A percentile compares a stretch with the other conserved stretches of the same genome.
phyloP scores from a whole-genome alignment of 2,113 vertebrate species.

The Saccopteryx bilineata region DNA sequence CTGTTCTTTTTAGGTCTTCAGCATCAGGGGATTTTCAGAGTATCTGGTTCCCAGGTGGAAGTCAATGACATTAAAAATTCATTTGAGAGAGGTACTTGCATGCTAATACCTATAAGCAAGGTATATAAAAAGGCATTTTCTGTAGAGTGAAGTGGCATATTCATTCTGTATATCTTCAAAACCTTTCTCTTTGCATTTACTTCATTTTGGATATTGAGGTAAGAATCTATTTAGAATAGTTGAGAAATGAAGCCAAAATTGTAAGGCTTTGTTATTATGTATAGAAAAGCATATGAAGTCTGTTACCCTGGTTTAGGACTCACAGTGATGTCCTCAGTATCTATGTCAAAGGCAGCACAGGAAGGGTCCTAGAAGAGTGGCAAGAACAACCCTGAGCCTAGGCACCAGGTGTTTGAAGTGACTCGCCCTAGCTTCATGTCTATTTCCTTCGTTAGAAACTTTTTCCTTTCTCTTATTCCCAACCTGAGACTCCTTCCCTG shows the following conservation, averaged over 20 bases:
- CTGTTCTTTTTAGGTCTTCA: slow-evolving; percentile 93
- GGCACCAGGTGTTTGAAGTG: neutral
- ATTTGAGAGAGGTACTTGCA: slow-evolving; percentile 96
- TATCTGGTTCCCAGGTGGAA: slow-evolving; percentile 98
- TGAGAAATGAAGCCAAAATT: slow-evolving; percentile 7
- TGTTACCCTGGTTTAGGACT: neutral
- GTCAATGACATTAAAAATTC: slow-evolving; percentile 99
- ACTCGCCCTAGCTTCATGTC: neutral
- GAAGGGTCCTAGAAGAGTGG: neutral
- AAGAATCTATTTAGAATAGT: neutral
- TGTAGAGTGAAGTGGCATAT: neutral
- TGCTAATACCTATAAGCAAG: slow-evolving; percentile 71
- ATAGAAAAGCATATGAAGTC: neutral
- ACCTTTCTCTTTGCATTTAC: slow-evolving; percentile 12
- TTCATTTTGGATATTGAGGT: neutral
- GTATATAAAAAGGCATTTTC: slow-evolving; percentile 64
- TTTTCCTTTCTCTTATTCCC: neutral
- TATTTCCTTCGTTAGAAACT: neutral
- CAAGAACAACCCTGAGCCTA: neutral
- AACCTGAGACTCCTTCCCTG: neutral
- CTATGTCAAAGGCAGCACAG: neutral
- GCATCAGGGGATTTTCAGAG: slow-evolving; percentile 99
- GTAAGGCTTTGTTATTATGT: neutral
- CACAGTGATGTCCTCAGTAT: too few species aligned
- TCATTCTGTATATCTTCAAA: neutral